Conservation (phyloP, 2,113 vertebrate species). For the Dissostichus mawsoni region DNA sequence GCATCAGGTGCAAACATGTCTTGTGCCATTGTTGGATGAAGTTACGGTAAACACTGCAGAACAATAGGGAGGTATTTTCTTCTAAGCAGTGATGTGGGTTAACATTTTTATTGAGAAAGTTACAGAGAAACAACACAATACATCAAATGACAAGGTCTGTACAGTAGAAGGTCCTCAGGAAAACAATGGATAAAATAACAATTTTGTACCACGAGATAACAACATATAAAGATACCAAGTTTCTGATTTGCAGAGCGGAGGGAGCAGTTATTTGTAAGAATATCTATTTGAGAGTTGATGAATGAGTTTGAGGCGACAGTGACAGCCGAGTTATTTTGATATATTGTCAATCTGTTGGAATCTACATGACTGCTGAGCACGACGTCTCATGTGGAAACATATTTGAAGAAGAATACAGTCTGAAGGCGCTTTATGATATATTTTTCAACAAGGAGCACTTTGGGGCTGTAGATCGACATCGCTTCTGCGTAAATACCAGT, state of each 20-base stretch:
- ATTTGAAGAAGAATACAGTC: neutral
- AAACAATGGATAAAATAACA: neutral
- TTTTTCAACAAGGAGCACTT: neutral
- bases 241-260: neutral
- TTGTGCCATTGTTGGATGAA: neutral
- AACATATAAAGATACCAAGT: neutral
- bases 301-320: neutral
- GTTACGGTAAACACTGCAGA: slow-evolving; percentile 20
- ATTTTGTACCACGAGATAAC: neutral
- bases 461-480: neutral
- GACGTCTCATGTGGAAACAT: slow-evolving; percentile 16
- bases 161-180: neutral
- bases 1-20: slow-evolving; percentile 1
- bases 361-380: neutral
- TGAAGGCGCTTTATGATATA: neutral
- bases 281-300: slow-evolving; percentile 9
- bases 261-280: neutral
- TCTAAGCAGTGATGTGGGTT: too few relatives aligned
- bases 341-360: neutral
- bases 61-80: neutral
- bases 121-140: neutral
- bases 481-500: neutral
- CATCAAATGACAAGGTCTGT: too few relatives aligned
- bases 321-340: slow-evolving; percentile 22
- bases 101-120: slow-evolving; percentile 17